A percentile compares a stretch with the other conserved stretches of the same genome.
These are phyloP conservation scores for Pedionomus torquatus DNA, from an alignment of 2,113 vertebrate genomes.

Conservation along the genomic window DNA sequence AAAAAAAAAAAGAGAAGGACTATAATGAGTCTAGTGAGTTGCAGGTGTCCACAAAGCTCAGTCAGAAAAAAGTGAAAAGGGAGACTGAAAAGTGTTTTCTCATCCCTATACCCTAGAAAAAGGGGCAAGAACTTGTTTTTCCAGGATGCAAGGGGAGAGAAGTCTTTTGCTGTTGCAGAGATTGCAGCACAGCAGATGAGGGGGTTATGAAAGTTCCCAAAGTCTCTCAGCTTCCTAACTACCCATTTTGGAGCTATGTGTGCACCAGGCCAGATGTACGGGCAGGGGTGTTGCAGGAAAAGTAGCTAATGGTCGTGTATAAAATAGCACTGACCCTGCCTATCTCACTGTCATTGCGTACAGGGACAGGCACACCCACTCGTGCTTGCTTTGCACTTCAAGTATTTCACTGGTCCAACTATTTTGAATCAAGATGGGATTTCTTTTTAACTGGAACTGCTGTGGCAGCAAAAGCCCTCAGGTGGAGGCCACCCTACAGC, in stretches of 20 bases:
- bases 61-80: not conserved
- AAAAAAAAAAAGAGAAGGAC: not conserved
- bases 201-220: not conserved
- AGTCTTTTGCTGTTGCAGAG: not conserved
- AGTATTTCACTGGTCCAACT: not conserved
- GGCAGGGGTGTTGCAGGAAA: not conserved
- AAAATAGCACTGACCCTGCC: constrained; percentile 23
- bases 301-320: not conserved
- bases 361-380: not conserved
- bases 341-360: not conserved
- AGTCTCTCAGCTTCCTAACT: not conserved
- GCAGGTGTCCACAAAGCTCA: not conserved
- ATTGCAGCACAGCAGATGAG: not conserved
- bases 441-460: not conserved
- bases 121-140: not conserved
- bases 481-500: not conserved
- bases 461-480: not conserved
- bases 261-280: not conserved
- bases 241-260: not conserved
- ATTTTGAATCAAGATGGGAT: not conserved
- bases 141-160: not conserved
- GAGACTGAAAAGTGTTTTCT: not conserved
- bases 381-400: not conserved
- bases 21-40: not conserved
- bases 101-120: not conserved